A percentile compares a stretch with the other conserved stretches of the same genome.
phyloP scores from a whole-genome alignment of 2,888 invertebrate genomes.

The Platycnemis pennipes region DNA sequence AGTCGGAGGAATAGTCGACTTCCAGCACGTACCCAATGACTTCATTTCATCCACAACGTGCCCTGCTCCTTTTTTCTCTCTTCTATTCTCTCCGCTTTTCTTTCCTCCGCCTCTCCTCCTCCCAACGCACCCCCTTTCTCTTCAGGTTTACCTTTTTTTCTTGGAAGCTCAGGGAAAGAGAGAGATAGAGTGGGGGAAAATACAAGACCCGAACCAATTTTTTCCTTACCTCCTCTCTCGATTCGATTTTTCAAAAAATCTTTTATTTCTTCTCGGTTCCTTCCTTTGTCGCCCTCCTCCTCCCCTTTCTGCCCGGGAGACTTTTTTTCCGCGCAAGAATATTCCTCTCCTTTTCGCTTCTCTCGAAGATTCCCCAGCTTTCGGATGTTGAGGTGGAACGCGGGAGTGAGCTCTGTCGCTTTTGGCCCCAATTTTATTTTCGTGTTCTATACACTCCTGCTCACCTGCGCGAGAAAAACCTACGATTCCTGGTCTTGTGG shows the following conservation, averaged over 20 bases:
- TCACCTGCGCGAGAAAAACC: no score
- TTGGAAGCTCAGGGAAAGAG: neutral
- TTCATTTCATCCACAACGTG: constrained; percentile 36
- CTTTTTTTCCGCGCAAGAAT: neutral
- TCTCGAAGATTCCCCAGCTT: no score
- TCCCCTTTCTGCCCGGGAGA: neutral
- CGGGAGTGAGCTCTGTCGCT: no score
- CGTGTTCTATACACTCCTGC: no score
- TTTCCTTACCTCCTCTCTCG: neutral
- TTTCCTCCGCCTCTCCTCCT: neutral
- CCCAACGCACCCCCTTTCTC: neutral
- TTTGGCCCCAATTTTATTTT: no score
- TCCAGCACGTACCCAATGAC: constrained; percentile 56
- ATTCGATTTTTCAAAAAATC: neutral
- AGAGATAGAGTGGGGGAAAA: neutral
- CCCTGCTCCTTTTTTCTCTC: neutral
- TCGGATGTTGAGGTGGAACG: no score
- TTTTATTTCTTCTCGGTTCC: neutral
- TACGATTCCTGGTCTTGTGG: no score
- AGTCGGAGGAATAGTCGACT: neutral
- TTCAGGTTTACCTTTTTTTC: neutral
- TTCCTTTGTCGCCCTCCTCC: neutral
- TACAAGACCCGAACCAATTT: neutral
- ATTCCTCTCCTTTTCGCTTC: neutral
- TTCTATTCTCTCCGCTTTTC: no score